phyloP scores from a whole-genome alignment of 2,113 vertebrate genomes.

The Echinops telfairi region DNA sequence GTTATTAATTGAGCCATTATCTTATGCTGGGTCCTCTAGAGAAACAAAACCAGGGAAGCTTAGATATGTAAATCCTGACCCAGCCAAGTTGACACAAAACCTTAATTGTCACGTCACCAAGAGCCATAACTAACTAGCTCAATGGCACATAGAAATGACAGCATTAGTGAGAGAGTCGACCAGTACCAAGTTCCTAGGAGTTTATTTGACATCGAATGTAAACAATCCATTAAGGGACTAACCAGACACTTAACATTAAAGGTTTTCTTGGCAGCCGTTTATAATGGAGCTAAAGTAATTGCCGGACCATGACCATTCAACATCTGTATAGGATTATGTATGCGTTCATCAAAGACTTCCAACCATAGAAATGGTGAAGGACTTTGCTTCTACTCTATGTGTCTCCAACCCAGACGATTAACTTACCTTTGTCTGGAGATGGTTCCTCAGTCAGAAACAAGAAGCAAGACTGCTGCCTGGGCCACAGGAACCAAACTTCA shows the following conservation, averaged over 20 bases:
- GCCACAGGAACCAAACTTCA: not conserved
- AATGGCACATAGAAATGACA: not conserved
- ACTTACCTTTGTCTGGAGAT: not conserved
- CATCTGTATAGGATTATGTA: not conserved
- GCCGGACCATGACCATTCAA: not conserved
- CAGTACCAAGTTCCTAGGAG: not conserved
- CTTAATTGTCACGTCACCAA: not conserved
- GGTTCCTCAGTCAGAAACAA: not conserved
- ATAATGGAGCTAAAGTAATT: constrained; percentile 14
- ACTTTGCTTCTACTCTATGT: not conserved
- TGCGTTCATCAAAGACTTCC: constrained; percentile 12
- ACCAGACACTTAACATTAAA: constrained; percentile 22
- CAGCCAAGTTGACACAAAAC: not conserved
- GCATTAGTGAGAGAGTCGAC: not conserved
- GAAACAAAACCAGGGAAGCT: too few species aligned
- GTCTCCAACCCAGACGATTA: not conserved
- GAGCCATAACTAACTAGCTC: not conserved
- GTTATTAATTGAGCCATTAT: not conserved
- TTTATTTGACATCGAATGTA: constrained; percentile 28
- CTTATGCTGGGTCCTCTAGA: not conserved
- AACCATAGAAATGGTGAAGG: not conserved
- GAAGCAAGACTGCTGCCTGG: not conserved
- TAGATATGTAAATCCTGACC: too few species aligned
- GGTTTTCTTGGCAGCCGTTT: not conserved
- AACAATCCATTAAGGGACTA: constrained; percentile 39